Percentiles rank a stretch among this genome's conserved stretches.
Conservation (phyloP, 2,113 vertebrate genomes). For the Eupsittula cactorum region DNA sequence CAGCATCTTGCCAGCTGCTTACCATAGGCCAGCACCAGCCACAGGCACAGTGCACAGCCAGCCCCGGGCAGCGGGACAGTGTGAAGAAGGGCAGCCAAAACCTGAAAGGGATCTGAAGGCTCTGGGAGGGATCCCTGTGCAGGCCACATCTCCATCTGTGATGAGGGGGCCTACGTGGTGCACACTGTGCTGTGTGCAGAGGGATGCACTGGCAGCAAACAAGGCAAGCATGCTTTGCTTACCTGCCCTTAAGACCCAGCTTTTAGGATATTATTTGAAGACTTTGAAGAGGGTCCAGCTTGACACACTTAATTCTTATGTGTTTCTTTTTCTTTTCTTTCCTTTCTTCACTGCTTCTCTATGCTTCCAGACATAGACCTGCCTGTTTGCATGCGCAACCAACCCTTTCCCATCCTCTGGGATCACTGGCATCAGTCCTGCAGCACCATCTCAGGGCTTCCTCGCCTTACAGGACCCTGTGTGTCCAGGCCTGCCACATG, state of each 20-base stretch:
- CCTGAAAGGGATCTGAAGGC: background rate
- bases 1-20: background rate
- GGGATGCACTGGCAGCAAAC: background rate
- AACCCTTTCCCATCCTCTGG: background rate
- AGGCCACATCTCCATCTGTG: accelerated
- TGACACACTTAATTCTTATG: background rate
- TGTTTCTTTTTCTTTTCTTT: background rate
- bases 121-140: background rate
- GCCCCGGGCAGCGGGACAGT: accelerated
- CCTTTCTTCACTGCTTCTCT: background rate
- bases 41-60: accelerated
- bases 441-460: background rate
- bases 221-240: background rate
- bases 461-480: background rate
- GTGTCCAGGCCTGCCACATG: background rate
- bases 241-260: background rate
- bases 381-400: background rate
- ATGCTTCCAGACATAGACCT: background rate
- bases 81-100: background rate
- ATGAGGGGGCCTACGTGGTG: accelerated
- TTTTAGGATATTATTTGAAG: background rate
- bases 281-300: background rate
- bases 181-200: accelerated
- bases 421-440: background rate
- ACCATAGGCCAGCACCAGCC: background rate